Evolutionary conservation across 2,888 invertebrate species (phyloP).

Genomic region (Phania funesta): DNA sequence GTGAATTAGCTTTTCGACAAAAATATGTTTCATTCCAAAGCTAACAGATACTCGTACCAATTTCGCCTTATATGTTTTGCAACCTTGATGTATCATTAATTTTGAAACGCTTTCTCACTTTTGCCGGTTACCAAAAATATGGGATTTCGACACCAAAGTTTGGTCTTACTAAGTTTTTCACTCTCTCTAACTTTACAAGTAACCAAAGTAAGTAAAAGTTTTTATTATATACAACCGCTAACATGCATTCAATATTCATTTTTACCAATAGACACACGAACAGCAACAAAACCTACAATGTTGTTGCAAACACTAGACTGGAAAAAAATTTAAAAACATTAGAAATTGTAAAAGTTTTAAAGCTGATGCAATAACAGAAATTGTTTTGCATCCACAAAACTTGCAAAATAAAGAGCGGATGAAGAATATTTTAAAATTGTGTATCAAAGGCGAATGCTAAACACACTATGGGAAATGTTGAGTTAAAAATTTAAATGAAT

Average conservation of each 20-base stretch:
- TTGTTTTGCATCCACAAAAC: constrained; percentile 23
- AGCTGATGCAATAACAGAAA: constrained; percentile 36
- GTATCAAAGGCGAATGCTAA: not conserved
- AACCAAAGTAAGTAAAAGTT: constrained; percentile 42
- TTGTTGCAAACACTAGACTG: not conserved
- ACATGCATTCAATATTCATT: constrained; percentile 60
- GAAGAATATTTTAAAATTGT: not conserved
- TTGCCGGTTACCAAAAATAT: not conserved
- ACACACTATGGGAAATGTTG: not conserved
- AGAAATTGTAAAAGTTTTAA: constrained; percentile 53
- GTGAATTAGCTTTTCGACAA: no score
- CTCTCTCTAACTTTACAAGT: not conserved
- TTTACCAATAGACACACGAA: constrained; percentile 28
- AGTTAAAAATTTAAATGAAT: not conserved
- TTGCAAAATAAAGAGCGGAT: not conserved
- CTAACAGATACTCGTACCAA: no score
- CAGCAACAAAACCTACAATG: not conserved
- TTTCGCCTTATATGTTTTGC: not conserved
- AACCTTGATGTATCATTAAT: no score
- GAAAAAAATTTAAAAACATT: constrained; percentile 24
- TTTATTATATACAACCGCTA: constrained; percentile 54
- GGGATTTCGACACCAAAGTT: not conserved
- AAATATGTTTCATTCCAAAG: no score
- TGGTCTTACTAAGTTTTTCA: constrained; percentile 20
- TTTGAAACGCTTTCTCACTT: not conserved